These are phyloP conservation scores for Synchiropus splendidus DNA, from an alignment of 2,113 vertebrate genomes.

Conservation along the genomic window DNA sequence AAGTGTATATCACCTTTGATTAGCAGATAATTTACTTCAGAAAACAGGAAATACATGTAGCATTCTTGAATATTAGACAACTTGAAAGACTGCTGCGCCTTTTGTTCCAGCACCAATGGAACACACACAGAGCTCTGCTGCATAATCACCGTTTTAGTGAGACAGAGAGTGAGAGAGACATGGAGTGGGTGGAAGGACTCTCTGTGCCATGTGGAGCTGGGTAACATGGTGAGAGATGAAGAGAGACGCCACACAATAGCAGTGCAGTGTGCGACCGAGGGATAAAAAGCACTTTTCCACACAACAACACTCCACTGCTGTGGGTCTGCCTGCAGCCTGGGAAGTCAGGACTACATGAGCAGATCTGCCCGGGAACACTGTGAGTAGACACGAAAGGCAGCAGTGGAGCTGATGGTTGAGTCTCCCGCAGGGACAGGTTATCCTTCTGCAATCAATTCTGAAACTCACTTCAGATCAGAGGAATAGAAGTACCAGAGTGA, in stretches of 20 bases:
- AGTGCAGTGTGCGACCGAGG: conserved; percentile 22
- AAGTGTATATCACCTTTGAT: no score
- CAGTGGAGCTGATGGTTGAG: neutral
- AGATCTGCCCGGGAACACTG: conserved; percentile 14
- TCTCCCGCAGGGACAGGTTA: no score
- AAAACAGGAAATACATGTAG: conserved; percentile 31
- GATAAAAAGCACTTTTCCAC: conserved; percentile 37
- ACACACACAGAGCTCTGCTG: conserved; percentile 49
- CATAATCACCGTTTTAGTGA: conserved; percentile 31
- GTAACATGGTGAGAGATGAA: conserved; percentile 17
- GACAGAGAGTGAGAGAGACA: conserved; percentile 26
- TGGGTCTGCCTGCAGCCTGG: conserved; percentile 35
- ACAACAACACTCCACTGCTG: conserved; percentile 39
- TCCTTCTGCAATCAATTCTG: no score
- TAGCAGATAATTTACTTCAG: no score
- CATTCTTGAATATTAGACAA: conserved; percentile 17
- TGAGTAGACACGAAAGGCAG: conserved; percentile 10
- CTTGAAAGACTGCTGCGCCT: conserved; percentile 33
- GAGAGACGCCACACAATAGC: conserved; percentile 31
- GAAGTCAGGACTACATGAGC: conserved; percentile 27
- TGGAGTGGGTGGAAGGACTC: conserved; percentile 49
- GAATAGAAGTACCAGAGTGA: no score
- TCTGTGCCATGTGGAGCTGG: conserved; percentile 50
- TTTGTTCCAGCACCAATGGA: conserved; percentile 49
- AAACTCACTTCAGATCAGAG: no score